Conservation (phyloP, 2,888 invertebrate species). For the Papilio protenor region DNA sequence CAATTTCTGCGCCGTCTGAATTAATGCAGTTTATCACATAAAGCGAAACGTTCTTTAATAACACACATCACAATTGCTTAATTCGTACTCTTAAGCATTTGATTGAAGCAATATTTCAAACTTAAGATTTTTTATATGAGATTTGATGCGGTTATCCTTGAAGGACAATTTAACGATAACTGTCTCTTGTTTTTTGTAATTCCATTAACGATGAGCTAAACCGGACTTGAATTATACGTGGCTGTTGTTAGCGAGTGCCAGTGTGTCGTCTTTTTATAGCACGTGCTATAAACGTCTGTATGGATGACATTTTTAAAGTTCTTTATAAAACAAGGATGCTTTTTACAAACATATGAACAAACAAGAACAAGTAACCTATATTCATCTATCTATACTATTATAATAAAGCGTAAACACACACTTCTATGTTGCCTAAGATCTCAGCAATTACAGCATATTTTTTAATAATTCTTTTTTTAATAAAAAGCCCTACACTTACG, state of each 20-base stretch:
- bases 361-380: background rate
- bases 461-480: too few relatives aligned
- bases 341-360: background rate
- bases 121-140: slow-evolving; percentile 26
- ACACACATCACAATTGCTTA: slow-evolving; percentile 57
- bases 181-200: slow-evolving; percentile 3
- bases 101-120: slow-evolving; percentile 42
- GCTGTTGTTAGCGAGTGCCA: slow-evolving; percentile 24
- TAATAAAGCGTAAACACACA: too few relatives aligned
- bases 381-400: too few relatives aligned
- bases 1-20: slow-evolving; percentile 33
- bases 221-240: slow-evolving; percentile 24
- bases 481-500: too few relatives aligned
- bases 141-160: slow-evolving; percentile 37
- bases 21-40: slow-evolving; percentile 32
- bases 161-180: slow-evolving; percentile 22
- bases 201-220: slow-evolving; percentile 24
- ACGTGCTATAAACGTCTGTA: slow-evolving; percentile 45
- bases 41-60: slow-evolving; percentile 42
- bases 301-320: slow-evolving; percentile 59
- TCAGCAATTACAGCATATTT: too few relatives aligned
- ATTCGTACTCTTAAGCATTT: slow-evolving; percentile 54
- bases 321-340: background rate
- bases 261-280: slow-evolving; percentile 33
- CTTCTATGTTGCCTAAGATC: too few relatives aligned